Evolutionary conservation across 2,888 invertebrate species (phyloP).

Genomic region (Drosophila vallismaia): DNA sequence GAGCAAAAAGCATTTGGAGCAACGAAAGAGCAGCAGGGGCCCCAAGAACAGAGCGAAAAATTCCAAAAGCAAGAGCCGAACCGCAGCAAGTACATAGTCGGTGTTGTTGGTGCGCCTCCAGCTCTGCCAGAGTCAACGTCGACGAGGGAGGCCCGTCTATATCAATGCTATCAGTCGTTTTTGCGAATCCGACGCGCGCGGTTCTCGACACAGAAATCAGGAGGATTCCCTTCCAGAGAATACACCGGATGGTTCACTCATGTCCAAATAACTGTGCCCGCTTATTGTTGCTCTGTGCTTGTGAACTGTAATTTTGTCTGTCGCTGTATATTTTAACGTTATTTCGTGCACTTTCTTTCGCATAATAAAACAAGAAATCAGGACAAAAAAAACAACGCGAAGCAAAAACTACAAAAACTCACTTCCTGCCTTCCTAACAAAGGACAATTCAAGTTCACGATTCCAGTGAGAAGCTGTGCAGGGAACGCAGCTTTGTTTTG

Average conservation of each 20-base stretch:
- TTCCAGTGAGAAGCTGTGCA: slow-evolving; percentile 55
- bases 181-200: slow-evolving; percentile 76
- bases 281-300: slow-evolving; percentile 9
- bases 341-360: slow-evolving; percentile 63
- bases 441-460: slow-evolving; percentile 72
- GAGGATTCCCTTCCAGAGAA: slow-evolving; percentile 15
- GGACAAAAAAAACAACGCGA: slow-evolving; percentile 16
- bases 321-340: slow-evolving; percentile 55
- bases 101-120: slow-evolving; percentile 17
- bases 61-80: slow-evolving; percentile 52
- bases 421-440: slow-evolving; percentile 21
- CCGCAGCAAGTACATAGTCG: neutral
- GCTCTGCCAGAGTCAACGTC: slow-evolving; percentile 41
- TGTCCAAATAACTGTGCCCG: slow-evolving; percentile 45
- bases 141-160: slow-evolving; percentile 72
- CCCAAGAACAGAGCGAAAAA: slow-evolving; percentile 42
- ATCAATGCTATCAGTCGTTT: slow-evolving; percentile 80
- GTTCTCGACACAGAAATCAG: slow-evolving; percentile 44
- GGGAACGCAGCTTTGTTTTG: slow-evolving; percentile 29
- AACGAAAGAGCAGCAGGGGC: slow-evolving; percentile 30
- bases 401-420: slow-evolving; percentile 3
- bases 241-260: slow-evolving; percentile 47
- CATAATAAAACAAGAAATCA: slow-evolving; percentile 7
- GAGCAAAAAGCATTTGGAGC: slow-evolving; percentile 29
- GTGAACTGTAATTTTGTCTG: slow-evolving; percentile 64